Base-by-base conservation (phyloP, 2,113 vertebrate genomes). In the Protobothrops mucrosquamatus region DNA sequence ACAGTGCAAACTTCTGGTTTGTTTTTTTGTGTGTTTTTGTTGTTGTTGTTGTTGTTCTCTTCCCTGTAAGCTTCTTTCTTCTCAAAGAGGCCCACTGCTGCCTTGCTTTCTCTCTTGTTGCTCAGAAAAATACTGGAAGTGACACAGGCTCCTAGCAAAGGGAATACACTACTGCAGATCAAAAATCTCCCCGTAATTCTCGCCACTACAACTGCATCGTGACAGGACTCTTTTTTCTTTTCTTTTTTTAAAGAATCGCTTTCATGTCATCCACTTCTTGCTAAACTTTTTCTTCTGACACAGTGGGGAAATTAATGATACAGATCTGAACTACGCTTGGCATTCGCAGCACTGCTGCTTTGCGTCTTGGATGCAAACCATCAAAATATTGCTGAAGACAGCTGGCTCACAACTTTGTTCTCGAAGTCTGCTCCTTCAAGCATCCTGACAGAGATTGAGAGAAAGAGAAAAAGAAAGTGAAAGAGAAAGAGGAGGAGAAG, bases 231-330 rank as follows among this genome's bases (percentile, higher is more conserved):
- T 85, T 14, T 46, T 39, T 20, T 54, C 52, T 54, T 54, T 26
- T 61, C 26, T 3, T 12, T 20, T 34, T 97, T 96, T 93, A 95
- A 96, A 96, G 94, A 92, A 93, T 96, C 95, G 95, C 93, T 96
- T 97, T 96, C 96, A 96, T 94, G 96, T 96, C 95, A 95, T 95
- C 91, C 94, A 95, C 94, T 93, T 97, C 96, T 96, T 96, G 94
- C 95, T 93, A 96, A 81, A 81, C 34, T 20, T 39, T 81, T 95
- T 96, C 20, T 95, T 97, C 96, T 94, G 95, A 94, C 93, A 93
- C 96, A 90, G 48, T 95, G 97, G 95, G 89, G 89, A 96, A 97
- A 97, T 39, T 89, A 97, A 96, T 90, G 93, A 86, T 93, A 93
- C 15, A 92, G 0, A 0, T 93, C 59, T 57, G 12, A 59, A 15